phyloP scores from a whole-genome alignment of 2,888 invertebrate species.

The Hololepta plana region DNA sequence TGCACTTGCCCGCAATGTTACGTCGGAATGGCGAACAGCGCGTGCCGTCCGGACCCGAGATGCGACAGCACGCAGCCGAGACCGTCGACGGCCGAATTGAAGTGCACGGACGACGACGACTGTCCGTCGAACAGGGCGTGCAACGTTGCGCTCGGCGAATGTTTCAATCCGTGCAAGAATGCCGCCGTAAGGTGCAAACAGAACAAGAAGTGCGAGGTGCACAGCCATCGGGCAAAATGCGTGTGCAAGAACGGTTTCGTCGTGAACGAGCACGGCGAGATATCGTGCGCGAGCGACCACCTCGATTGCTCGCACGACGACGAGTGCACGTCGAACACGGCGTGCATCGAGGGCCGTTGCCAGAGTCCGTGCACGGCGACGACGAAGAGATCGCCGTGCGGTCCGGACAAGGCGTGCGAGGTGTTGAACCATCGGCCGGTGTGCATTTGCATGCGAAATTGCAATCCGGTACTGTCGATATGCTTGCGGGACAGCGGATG shows the following conservation, averaged over 20 bases:
- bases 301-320: constrained; percentile 63
- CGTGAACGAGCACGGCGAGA: constrained; percentile 70
- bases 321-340: constrained; percentile 73
- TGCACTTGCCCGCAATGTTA: constrained; percentile 82
- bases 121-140: constrained; percentile 64
- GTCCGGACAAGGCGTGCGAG: constrained; percentile 70
- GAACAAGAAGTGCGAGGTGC: constrained; percentile 77
- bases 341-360: constrained; percentile 69
- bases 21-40: constrained; percentile 61
- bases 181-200: constrained; percentile 52
- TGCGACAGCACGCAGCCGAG: constrained; percentile 47
- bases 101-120: constrained; percentile 47
- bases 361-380: constrained; percentile 67
- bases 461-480: constrained; percentile 70
- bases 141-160: constrained; percentile 47
- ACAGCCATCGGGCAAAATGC: constrained; percentile 69
- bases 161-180: constrained; percentile 61
- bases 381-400: constrained; percentile 41
- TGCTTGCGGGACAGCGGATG: constrained; percentile 81
- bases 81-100: constrained; percentile 28
- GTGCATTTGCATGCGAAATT: constrained; percentile 76
- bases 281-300: constrained; percentile 65
- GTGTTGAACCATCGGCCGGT: constrained; percentile 73
- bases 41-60: constrained; percentile 62
- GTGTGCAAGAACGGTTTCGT: constrained; percentile 80